Evolutionary conservation across 2,113 vertebrate species (phyloP).

Genomic region (Nannospalax galili): DNA sequence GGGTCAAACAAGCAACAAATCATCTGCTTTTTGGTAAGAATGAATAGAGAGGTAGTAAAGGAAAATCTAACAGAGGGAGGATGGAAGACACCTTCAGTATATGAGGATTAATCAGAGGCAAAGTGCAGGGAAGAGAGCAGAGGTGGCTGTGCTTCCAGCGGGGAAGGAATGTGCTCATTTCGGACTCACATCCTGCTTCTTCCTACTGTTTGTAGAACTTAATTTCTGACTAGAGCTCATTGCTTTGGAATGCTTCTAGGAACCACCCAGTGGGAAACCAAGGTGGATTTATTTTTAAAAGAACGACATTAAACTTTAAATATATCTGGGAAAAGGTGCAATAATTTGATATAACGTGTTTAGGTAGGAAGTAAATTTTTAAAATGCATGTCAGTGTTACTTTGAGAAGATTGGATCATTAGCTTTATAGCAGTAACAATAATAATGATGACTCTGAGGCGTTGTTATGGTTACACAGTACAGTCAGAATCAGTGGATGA

Average conservation of each 20-base stretch:
- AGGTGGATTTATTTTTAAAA: slow-evolving; percentile 17
- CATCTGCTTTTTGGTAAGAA: background rate
- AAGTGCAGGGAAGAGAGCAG: background rate
- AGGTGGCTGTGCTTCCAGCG: background rate
- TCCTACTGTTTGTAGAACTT: slow-evolving; percentile 46
- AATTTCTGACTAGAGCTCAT: slow-evolving; percentile 54
- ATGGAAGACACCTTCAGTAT: background rate
- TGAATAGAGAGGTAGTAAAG: background rate
- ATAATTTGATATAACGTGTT: background rate
- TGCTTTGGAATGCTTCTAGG: slow-evolving; percentile 75
- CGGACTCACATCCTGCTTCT: slow-evolving; percentile 1
- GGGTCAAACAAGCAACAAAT: background rate
- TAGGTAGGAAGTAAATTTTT: background rate
- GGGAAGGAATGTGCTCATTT: background rate
- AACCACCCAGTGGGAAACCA: slow-evolving; percentile 61
- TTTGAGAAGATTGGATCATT: background rate
- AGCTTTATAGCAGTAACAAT: background rate
- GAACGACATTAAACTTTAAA: slow-evolving; percentile 45
- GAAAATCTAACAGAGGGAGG: background rate
- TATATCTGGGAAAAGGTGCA: slow-evolving; percentile 2
- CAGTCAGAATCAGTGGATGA: background rate
- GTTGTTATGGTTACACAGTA: background rate
- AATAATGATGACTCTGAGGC: background rate
- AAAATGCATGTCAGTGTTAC: background rate
- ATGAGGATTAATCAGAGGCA: background rate